Evolutionary conservation across 2,888 invertebrate genomes (phyloP), one percentile per base, ranked within the genome.

Genomic region (Epicampocera succincta): DNA sequence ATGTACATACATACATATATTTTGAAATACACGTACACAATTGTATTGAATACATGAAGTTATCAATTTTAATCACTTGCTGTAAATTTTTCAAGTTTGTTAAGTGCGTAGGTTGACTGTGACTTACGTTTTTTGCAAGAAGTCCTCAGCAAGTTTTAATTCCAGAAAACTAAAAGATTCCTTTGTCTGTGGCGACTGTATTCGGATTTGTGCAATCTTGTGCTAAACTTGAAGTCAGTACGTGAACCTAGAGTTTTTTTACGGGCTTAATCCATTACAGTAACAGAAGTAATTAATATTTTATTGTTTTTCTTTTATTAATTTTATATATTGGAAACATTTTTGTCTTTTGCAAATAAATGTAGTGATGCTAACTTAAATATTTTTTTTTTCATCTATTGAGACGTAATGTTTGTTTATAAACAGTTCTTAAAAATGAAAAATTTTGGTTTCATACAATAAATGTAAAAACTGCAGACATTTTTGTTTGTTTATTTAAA

Each of bases 81-180:
- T 40, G 25, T 48, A 46, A 13, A 38, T 52, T 48, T 25, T 65
- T 13, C 3, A 21, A 17, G 12, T 50, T 73, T 52, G 9, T 33
- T 65, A 58, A 77, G 74, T 78, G 82, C 82, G 82, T 82, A 74
- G 82, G 82, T 66, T 74, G 73, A 29, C 61, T 69, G 40, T 13
- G 46, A 68, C 48, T 69, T 68, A 71, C 66, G 33, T 71, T 81
- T 77, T 74, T 61, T 46, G 48, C 66, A 72, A 71, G 63, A 56
- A 17, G 9, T 78, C 33, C 12, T 5, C 8, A 38, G 46, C 56
- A 63, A 48, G 13, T 12, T 15, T n/a, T 25, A 21, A 40, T 50
- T n/a, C n/a, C 3, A 1, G 19, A 50, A 40, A 8, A n/a, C 11
- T 1, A 13, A 52, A 25, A 52, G 25, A 25, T n/a, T 29, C 11